Evolutionary conservation across 2,888 invertebrate species (phyloP), one percentile per base, ranked within the genome.

Genomic region (Pyrrhosoma nymphula): DNA sequence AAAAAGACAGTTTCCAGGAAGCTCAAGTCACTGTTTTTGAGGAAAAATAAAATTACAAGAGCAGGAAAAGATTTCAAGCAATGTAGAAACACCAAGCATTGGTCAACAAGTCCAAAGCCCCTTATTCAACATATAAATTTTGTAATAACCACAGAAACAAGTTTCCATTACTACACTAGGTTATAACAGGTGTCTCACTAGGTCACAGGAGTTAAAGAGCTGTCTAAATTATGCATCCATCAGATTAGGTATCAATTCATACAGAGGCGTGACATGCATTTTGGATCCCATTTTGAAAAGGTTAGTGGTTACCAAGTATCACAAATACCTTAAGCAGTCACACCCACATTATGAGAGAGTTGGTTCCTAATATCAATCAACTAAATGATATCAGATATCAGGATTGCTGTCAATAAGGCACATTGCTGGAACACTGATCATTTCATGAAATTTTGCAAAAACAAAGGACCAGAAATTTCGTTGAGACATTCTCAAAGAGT

Each of bases 131-230:
- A 26, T 6, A 82, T 82, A 3, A 82, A 82, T 82, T n/a, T 35
- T 35, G 35, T 12, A 0, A 82, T 82, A 35, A 82, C 16, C 82
- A 82, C 82, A 82, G 30, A 82, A n/a, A 69, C n/a, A 12, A 93
- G 47, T 93, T 69, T 39, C 93, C 93, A 93, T 93, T 47, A 47
- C 47, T 93, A 93, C n/a, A 69, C 69, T 69, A 93, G 56, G 69
- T 69, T 47, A 75, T 47, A n/a, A 39, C 69, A 93, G 69, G 93
- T 93, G n/a, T 20, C 56, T 89, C 55, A 26, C 56, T 35, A 93
- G 35, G 35, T 23, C 35, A 63, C 39, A 55, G 47, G 75, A 93
- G 35, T 91, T n/a, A 56, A 91, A 93, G 23, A 55, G 93, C 6
- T 10, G 69, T 47, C 47, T 69, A 47, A 75, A 75, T 47, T 26